These are phyloP conservation scores for Papilio glaucus DNA, from an alignment of 1,140 invertebrate species.

Conservation along the genomic window DNA sequence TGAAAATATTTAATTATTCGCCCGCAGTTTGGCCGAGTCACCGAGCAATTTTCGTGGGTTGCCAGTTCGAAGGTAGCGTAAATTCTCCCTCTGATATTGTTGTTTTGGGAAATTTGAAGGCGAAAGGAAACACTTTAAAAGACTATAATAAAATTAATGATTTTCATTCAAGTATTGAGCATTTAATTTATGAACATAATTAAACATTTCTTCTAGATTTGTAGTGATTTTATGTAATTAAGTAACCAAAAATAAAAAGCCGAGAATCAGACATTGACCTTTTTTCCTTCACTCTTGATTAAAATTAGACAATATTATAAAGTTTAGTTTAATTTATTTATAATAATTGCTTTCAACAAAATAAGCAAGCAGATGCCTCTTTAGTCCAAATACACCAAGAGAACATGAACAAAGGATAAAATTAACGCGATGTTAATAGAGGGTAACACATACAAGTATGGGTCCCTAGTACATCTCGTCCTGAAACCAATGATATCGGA, in stretches of 20 bases:
- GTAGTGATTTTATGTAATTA: too few species aligned
- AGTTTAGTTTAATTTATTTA: too few species aligned
- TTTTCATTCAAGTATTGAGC: too few species aligned
- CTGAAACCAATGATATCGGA: conserved; percentile 21
- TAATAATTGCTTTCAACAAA: too few species aligned
- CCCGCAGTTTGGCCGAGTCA: conserved; percentile 51
- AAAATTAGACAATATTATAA: too few species aligned
- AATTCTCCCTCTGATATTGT: conserved; percentile 39
- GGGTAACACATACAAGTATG: background rate
- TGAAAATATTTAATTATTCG: conserved; percentile 72
- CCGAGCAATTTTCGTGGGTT: conserved; percentile 46
- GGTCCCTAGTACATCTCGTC: background rate
- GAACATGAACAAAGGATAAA: background rate
- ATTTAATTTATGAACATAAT: too few species aligned
- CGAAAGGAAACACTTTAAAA: conserved; percentile 27
- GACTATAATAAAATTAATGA: conserved; percentile 26
- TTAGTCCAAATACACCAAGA: background rate
- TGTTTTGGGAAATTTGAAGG: conserved; percentile 21
- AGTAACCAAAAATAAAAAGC: too few species aligned
- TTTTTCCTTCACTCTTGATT: too few species aligned
- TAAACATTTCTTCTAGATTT: too few species aligned
- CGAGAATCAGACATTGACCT: too few species aligned
- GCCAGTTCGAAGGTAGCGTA: conserved; percentile 39
- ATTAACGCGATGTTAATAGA: background rate
- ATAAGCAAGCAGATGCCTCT: background rate